These are phyloP conservation scores for Pantherophis alleghaniensis DNA, from an alignment of 2,797 vertebrate species.

Conservation along the genomic window DNA sequence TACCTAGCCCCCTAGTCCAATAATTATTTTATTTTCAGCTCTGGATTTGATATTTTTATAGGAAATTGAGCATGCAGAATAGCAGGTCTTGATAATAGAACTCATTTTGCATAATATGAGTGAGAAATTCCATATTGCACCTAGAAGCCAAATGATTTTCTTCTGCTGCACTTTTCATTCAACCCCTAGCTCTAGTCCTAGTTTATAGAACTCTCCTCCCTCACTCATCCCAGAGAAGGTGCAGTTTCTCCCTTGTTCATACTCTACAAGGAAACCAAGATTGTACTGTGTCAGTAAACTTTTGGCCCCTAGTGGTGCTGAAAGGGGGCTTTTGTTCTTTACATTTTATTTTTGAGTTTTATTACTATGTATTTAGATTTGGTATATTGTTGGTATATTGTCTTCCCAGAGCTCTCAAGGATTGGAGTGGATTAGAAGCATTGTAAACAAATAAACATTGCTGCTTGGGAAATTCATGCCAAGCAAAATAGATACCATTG, in stretches of 20 bases:
- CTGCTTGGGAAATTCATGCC: not conserved
- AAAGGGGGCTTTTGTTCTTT: not conserved
- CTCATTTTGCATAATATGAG: not conserved
- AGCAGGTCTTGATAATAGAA: not conserved
- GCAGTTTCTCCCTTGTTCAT: not conserved
- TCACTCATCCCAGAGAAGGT: not conserved
- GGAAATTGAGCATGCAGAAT: not conserved
- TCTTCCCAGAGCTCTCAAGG: not conserved
- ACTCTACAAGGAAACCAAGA: not conserved
- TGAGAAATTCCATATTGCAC: not conserved
- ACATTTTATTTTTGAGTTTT: not conserved
- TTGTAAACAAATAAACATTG: not conserved
- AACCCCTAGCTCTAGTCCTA: not conserved
- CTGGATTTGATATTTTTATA: not conserved
- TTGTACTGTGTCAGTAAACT: not conserved
- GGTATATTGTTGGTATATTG: not conserved
- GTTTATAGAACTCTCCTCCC: not conserved
- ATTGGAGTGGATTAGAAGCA: not conserved
- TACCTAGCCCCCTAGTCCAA: not conserved
- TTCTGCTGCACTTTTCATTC: not conserved
- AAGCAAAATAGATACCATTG: not conserved
- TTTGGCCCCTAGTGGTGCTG: not conserved
- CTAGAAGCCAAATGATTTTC: slow-evolving; percentile 2
- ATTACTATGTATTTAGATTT: not conserved
- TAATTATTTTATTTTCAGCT: not conserved